phyloP scores from a whole-genome alignment of 2,888 invertebrate species.

The Caenorhabditis sp. region DNA sequence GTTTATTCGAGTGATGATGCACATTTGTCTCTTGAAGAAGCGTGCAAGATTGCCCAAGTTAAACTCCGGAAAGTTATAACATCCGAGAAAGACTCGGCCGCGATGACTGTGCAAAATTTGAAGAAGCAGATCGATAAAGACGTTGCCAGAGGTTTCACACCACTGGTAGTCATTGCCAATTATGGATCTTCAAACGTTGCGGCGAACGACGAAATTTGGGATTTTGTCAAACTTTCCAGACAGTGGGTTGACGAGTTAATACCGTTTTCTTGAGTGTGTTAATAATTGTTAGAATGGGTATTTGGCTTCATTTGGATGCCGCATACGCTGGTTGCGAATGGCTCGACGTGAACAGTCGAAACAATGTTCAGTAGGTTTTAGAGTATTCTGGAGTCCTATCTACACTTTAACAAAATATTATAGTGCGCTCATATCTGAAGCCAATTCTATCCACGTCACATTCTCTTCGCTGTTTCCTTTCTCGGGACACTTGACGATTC shows the following conservation, averaged over 20 bases:
- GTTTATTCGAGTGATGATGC: slow-evolving; percentile 54
- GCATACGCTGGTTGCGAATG: slow-evolving; percentile 54
- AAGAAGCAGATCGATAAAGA: slow-evolving; percentile 54
- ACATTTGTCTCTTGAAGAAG: slow-evolving; percentile 32
- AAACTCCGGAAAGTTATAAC: slow-evolving; percentile 44
- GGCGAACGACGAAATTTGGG: slow-evolving; percentile 46
- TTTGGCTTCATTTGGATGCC: slow-evolving; percentile 52
- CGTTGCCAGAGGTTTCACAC: slow-evolving; percentile 25
- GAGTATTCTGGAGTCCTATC: too few species aligned
- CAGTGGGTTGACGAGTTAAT: too few species aligned
- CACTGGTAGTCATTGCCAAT: slow-evolving; percentile 42
- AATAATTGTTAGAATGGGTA: neutral
- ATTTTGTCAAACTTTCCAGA: slow-evolving; percentile 23
- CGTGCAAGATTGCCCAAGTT: slow-evolving; percentile 27
- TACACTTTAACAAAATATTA: too few species aligned
- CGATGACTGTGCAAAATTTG: slow-evolving; percentile 34
- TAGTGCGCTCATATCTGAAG: slow-evolving; percentile 35
- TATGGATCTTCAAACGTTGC: slow-evolving; percentile 46
- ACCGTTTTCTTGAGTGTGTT: neutral
- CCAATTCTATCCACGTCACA: slow-evolving; percentile 35
- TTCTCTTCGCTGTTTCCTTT: slow-evolving; percentile 47
- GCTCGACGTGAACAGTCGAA: slow-evolving; percentile 27
- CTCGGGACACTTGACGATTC: slow-evolving; percentile 28
- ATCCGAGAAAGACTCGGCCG: slow-evolving; percentile 21
- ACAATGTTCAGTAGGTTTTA: slow-evolving; percentile 44